Evolutionary conservation across 2,113 vertebrate species (phyloP).

Genomic region (Gopherus evgoodei): DNA sequence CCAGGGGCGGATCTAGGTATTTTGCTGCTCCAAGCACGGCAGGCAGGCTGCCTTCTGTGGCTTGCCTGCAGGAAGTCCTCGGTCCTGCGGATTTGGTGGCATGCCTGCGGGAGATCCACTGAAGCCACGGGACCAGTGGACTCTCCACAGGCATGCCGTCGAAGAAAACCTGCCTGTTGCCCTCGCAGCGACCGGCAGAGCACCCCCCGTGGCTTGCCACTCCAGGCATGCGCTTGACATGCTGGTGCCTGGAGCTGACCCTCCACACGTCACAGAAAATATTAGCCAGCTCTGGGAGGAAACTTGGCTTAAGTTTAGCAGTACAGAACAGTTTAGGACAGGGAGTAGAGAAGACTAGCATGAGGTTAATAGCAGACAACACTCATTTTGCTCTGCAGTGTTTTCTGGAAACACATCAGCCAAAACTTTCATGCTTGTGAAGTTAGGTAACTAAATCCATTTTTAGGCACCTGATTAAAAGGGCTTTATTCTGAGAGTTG

Average conservation of each 20-base stretch:
- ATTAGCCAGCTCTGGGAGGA: constrained; percentile 30
- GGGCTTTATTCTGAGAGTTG: background rate
- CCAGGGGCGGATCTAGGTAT: background rate
- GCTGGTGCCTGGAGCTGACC: too few relatives aligned
- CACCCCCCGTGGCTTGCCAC: too few relatives aligned
- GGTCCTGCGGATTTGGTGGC: too few relatives aligned
- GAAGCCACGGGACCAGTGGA: too few relatives aligned
- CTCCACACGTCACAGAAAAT: background rate
- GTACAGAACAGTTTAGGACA: constrained; percentile 32
- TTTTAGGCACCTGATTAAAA: background rate
- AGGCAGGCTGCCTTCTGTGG: too few relatives aligned
- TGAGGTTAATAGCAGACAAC: constrained; percentile 20
- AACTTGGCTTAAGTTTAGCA: background rate
- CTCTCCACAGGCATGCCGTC: too few relatives aligned
- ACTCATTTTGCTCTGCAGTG: background rate
- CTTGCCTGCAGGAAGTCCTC: too few relatives aligned
- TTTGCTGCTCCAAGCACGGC: too few relatives aligned
- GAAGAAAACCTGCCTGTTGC: too few relatives aligned
- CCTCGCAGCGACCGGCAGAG: too few relatives aligned
- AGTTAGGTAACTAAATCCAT: background rate
- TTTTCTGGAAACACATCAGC: background rate
- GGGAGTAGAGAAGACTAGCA: constrained; percentile 15
- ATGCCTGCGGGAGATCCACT: too few relatives aligned
- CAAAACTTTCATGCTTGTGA: background rate
- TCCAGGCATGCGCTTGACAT: too few relatives aligned